Base-by-base conservation (phyloP, 2,888 invertebrate species). In the Mayetiola destructor region DNA sequence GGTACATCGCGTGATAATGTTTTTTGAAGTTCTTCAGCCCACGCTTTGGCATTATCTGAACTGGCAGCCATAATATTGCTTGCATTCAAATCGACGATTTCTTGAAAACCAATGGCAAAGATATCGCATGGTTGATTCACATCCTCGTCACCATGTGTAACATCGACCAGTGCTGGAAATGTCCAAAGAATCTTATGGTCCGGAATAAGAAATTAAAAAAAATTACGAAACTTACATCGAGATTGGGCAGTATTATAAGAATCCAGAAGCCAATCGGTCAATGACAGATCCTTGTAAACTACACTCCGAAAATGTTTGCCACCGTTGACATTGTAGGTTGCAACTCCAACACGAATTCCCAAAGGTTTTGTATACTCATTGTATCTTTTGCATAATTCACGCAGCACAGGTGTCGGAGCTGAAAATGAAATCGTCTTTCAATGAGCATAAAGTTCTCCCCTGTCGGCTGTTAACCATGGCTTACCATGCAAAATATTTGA, bases 321-420 rank as follows among this genome's bases (percentile, higher is more conserved):
- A 39, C 99, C 99, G 73, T 99, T 99, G 0, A 99, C 97, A 73
- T 99, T 99, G 75, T 97, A 99, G 1, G 99, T 99, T 16, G 94
- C 97, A 57, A 93, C 84, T 55, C 89, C 86, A 5, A 97, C 80
- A 23, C 90, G 79, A 21, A 92, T 75, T 61, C 79, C 78, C 57
- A 80, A 75, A 2, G 84, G 79, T 56, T 78, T 78, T 0, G 85
- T 82, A 64, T 83, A 90, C 70, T 93, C 91, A 64, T 78, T 80
- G 63, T 84, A 84, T 57, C 90, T 78, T 65, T 85, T 82, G 67
- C 90, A 90, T 81, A 93, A 85, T 74, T 90, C 88, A 59, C 87
- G 75, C 23, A 92, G 73, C 1, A 93, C 82, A 59, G 83, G 82
- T 8, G 88, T 85, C 14, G 92, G 89, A 12, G 90, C 84, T 78